Evolutionary conservation across 2,797 vertebrate genomes (phyloP).

Genomic region (Antennarius maculatus): DNA sequence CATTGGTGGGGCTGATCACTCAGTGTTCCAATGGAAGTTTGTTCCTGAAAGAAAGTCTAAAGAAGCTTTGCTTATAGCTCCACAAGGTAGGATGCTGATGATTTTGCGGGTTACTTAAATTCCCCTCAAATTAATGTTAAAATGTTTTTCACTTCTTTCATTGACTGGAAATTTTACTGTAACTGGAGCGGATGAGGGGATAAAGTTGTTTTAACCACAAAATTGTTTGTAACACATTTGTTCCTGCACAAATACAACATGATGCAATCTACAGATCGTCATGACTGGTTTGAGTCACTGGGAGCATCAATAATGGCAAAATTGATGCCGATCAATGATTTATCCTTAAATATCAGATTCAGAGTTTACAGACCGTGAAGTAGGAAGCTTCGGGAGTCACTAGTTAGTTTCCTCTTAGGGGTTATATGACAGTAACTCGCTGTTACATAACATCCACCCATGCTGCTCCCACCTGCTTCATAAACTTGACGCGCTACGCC

Average conservation of each 20-base stretch:
- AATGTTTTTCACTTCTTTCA: background rate
- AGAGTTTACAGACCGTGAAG: too few relatives aligned
- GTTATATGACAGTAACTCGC: slow-evolving; percentile 18
- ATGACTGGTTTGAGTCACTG: too few relatives aligned
- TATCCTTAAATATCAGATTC: background rate
- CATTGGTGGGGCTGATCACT: slow-evolving; percentile 97
- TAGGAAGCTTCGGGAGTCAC: too few relatives aligned
- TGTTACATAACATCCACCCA: slow-evolving; percentile 29
- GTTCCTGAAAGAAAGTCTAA: slow-evolving; percentile 94
- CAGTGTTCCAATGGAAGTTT: slow-evolving; percentile 99
- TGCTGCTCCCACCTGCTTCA: slow-evolving; percentile 25
- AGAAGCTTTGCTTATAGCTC: slow-evolving; percentile 92
- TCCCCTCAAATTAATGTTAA: too few relatives aligned
- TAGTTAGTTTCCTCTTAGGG: slow-evolving; percentile 18
- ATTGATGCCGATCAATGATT: background rate
- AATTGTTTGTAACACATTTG: background rate
- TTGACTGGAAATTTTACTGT: background rate
- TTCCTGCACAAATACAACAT: background rate
- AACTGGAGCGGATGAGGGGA: background rate
- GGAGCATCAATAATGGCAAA: background rate
- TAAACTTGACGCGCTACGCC: slow-evolving; percentile 38
- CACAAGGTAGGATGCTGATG: slow-evolving; percentile 85
- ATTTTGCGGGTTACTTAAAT: too few relatives aligned
- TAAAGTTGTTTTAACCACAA: background rate
- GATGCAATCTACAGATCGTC: background rate